Conservation (phyloP, 2,797 vertebrate species). For the Phylloscopus collybita region DNA sequence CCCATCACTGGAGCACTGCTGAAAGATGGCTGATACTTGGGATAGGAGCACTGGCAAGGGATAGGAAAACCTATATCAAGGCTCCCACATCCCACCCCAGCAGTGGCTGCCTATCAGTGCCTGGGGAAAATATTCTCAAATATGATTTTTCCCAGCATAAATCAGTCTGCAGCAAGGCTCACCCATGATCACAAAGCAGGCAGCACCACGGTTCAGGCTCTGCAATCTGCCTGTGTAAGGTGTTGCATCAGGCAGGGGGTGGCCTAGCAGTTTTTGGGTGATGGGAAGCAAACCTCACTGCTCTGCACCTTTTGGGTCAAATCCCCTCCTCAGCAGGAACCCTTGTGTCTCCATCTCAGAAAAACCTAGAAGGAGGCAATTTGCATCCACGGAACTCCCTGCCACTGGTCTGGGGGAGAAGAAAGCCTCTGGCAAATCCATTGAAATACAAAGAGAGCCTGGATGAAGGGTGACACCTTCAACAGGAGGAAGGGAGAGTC, state of each 20-base stretch:
- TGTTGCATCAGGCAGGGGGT: neutral
- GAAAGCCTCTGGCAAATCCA: neutral
- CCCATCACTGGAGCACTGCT: conserved; percentile 32
- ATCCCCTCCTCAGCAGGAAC: neutral
- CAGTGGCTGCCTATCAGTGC: neutral
- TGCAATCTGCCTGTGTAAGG: neutral
- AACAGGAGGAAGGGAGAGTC: neutral
- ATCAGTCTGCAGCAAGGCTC: neutral
- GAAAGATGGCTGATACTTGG: conserved; percentile 41
- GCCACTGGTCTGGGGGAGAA: neutral
- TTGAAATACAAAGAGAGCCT: neutral
- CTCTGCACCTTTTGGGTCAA: neutral
- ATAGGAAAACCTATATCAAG: neutral
- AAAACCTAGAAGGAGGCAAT: neutral
- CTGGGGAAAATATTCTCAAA: neutral
- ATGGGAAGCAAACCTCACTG: neutral
- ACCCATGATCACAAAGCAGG: neutral
- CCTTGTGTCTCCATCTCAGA: neutral
- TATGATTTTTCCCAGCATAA: neutral
- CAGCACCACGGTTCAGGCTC: neutral
- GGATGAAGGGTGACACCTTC: neutral
- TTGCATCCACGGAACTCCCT: neutral
- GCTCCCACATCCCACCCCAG: neutral
- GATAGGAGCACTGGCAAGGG: neutral
- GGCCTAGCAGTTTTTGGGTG: neutral